Evolutionary conservation across 2,113 vertebrate genomes (phyloP), one percentile per base, ranked within the genome.

Genomic region (Rhombomys opimus): DNA sequence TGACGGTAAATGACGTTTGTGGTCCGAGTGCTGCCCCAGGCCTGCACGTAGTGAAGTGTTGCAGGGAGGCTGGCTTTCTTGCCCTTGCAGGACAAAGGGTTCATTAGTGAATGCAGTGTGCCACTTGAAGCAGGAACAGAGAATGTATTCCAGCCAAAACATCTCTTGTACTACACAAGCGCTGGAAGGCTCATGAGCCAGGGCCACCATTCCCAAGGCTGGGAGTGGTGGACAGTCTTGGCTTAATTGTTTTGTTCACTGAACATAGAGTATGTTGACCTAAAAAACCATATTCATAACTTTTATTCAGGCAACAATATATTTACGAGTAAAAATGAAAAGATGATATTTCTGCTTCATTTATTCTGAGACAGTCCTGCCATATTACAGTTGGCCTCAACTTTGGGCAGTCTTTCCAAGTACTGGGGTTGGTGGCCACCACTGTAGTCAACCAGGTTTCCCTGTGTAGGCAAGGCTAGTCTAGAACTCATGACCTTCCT

Each of bases 261-360:
- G n/a, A 72, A 92, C 23, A 70, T 46, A n/a, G 46, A 84, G 20
- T 80, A 54, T 0, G 54, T 35, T 94, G 52, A 90, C 22, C 41
- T 59, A 89, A 76, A 46, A 46, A 25, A 76, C 7, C 27, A 87
- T 81, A 4, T 67, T 95, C 22, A 54, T 72, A 67, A 27, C 82
- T 96, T 96, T 98, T 96, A 97, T 97, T 97, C 72, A 88, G 91
- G 68, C 52, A 96, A 72, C 72, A 67, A 32, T 70, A 89, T 63
- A 81, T 25, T 81, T 88, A 59, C 61, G 61, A 68, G 50, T 25
- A 57, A 15, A 57, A 57, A 13, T 90, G 65, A 91, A 87, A 87
- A 78, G 87, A 7, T 35, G 77, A 81, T 50, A 27, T 38, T 25
- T 72, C 46, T 46, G 18, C 18, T 38, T 82, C 38, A 46, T 87